Conservation (phyloP, 2,888 invertebrate genomes). For the Rhopalosiphum nymphaeae region DNA sequence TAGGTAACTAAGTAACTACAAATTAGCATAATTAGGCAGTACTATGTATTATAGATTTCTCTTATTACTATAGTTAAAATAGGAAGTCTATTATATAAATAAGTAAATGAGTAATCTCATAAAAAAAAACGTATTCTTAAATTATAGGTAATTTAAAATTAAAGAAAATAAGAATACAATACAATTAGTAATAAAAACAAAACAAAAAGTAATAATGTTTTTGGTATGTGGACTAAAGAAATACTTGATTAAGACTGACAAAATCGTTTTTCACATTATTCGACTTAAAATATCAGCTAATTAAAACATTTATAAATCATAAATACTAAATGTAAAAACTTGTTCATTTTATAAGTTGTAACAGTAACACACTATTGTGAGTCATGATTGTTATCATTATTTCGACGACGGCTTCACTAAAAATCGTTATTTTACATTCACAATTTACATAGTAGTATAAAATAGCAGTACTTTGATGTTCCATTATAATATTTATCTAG, state of each 20-base stretch:
- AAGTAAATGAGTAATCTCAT: neutral
- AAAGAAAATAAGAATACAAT: neutral
- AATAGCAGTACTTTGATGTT: neutral
- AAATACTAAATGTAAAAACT: neutral
- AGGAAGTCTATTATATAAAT: neutral
- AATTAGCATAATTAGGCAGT: neutral
- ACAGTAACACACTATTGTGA: neutral
- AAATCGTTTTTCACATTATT: neutral
- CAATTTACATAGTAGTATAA: neutral
- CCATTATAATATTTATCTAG: neutral
- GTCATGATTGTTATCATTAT: neutral
- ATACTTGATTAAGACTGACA: neutral
- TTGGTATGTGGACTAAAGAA: neutral
- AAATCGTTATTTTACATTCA: slow-evolving; percentile 10
- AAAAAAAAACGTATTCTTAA: neutral
- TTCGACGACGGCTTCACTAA: neutral
- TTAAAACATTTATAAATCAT: neutral
- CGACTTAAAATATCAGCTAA: neutral
- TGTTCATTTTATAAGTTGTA: neutral
- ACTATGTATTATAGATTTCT: neutral
- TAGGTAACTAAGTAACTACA: neutral
- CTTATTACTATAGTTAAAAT: neutral
- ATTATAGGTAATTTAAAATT: neutral
- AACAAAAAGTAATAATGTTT: neutral
- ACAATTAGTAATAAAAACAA: neutral